Percentiles rank a stretch among this genome's conserved stretches.
Evolutionary conservation across 2,797 vertebrate genomes (phyloP).

Genomic region (Girardinus metallicus): DNA sequence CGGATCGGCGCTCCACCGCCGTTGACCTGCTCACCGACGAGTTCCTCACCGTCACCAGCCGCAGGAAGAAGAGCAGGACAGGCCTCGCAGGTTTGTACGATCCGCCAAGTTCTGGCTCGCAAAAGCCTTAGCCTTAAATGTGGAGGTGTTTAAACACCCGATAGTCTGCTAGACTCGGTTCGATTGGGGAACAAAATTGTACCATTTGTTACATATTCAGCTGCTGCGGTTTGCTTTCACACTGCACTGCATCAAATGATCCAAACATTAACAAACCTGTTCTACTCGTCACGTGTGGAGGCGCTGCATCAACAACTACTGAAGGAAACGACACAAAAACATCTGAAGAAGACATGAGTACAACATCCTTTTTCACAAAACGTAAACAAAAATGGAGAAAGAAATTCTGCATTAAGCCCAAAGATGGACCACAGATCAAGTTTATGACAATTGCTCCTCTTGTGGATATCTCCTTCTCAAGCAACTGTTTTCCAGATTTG

Average conservation of each 20-base stretch:
- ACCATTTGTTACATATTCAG: too few species aligned
- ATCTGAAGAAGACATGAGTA: too few species aligned
- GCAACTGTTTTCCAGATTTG: conserved; percentile 1
- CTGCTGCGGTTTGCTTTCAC: too few species aligned
- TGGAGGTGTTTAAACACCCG: neutral
- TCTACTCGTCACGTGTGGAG: too few species aligned
- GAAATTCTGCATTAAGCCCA: neutral
- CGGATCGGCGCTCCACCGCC: conserved; percentile 91
- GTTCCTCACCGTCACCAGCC: conserved; percentile 96
- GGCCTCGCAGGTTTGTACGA: conserved; percentile 85
- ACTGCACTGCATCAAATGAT: too few species aligned
- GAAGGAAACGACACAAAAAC: too few species aligned
- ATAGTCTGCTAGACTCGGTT: too few species aligned
- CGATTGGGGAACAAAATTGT: too few species aligned
- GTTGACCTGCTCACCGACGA: conserved; percentile 93
- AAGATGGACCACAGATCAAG: neutral
- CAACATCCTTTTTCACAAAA: too few species aligned
- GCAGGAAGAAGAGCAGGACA: conserved; percentile 89
- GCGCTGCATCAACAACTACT: too few species aligned
- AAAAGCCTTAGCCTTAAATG: neutral
- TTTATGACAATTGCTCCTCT: neutral
- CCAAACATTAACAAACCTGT: too few species aligned
- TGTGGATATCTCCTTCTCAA: neutral
- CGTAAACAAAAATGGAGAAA: too few species aligned
- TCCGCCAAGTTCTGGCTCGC: neutral